Conservation (phyloP, 2,797 vertebrate genomes). For the Ptychadena robeensis region DNA sequence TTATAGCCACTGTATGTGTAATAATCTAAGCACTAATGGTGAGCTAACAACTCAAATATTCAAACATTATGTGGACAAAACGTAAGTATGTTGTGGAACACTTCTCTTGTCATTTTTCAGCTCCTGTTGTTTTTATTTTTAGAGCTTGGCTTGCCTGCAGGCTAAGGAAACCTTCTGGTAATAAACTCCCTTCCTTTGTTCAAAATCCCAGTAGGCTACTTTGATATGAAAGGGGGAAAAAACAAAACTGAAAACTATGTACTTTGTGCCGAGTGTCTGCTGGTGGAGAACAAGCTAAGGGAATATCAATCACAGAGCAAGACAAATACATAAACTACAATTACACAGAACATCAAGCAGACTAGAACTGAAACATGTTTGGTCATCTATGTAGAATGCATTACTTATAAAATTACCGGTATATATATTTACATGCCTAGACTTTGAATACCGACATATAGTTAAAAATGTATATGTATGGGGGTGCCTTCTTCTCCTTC, state of each 20-base stretch:
- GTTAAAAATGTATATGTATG: no score
- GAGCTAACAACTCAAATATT: neutral
- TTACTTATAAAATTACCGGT: neutral
- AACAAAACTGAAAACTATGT: constrained; percentile 20
- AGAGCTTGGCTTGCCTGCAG: constrained; percentile 41
- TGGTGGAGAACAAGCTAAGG: constrained; percentile 1
- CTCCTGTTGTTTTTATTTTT: constrained; percentile 54
- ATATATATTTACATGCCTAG: no score
- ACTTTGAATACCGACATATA: no score
- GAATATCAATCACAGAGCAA: constrained; percentile 38
- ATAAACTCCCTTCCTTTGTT: constrained; percentile 48
- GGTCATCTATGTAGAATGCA: neutral
- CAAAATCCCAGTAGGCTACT: constrained; percentile 44
- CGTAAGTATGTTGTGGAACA: neutral
- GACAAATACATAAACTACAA: constrained; percentile 34
- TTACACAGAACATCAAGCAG: constrained; percentile 29
- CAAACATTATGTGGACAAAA: neutral
- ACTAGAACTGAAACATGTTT: neutral
- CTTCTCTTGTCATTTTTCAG: constrained; percentile 40
- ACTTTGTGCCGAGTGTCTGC: constrained; percentile 20
- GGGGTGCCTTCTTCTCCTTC: no score
- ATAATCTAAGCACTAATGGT: neutral
- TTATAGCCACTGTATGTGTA: no score
- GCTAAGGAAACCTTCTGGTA: constrained; percentile 55
- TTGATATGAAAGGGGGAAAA: constrained; percentile 47